These are phyloP conservation scores for Dolichotis patagonum DNA, from an alignment of 2,113 vertebrate species.

Conservation along the genomic window DNA sequence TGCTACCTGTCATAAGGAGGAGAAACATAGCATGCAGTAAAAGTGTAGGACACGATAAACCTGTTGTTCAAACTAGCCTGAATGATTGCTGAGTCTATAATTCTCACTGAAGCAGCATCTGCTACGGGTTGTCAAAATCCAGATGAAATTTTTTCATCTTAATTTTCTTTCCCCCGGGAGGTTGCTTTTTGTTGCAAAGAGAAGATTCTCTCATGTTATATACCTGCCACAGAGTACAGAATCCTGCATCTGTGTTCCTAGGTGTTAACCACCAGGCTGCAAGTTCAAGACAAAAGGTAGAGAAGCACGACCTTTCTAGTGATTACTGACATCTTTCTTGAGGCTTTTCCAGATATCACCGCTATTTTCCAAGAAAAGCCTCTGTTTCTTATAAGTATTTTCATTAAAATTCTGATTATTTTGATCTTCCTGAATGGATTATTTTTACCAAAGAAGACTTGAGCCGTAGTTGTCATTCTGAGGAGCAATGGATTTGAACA, in stretches of 20 bases:
- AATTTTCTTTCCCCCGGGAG: conserved; percentile 5
- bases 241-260: background rate
- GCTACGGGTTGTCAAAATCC: background rate
- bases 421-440: background rate
- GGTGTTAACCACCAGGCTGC: background rate
- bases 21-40: background rate
- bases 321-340: background rate
- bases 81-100: background rate
- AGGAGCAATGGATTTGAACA: background rate
- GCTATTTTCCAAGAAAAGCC: background rate
- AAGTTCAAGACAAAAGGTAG: background rate
- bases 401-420: background rate
- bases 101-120: background rate
- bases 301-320: background rate
- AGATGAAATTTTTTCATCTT: background rate
- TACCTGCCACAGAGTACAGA: background rate
- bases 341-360: background rate
- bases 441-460: background rate
- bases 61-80: background rate
- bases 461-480: background rate
- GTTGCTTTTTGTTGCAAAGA: background rate
- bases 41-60: background rate
- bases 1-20: background rate
- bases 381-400: background rate
- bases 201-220: background rate